Conservation (phyloP, 2,113 vertebrate species). For the Labeo rohita region DNA sequence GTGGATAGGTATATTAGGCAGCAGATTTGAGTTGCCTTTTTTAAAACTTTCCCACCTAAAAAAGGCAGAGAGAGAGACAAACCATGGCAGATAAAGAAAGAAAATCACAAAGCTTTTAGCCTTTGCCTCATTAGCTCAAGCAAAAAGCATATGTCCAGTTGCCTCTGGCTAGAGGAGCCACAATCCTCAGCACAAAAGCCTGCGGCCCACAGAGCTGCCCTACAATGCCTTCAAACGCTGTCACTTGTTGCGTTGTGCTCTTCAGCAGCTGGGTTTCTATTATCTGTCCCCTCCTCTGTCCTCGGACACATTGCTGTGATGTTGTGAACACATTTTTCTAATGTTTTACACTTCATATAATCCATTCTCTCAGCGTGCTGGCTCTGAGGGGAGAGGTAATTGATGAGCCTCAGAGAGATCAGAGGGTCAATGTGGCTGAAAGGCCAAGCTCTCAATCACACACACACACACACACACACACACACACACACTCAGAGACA, state of each 20-base stretch:
- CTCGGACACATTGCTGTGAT: conserved; percentile 80
- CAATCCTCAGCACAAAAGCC: conserved; percentile 81
- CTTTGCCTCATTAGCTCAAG: conserved; percentile 90
- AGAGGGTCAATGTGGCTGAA: conserved; percentile 79
- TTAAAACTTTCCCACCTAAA: conserved; percentile 18
- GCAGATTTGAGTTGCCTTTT: conserved; percentile 10
- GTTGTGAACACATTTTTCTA: conserved; percentile 87
- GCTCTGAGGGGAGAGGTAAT: conserved; percentile 79
- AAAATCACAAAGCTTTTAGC: conserved; percentile 82
- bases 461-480: conserved; percentile 47
- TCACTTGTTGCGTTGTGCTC: conserved; percentile 85
- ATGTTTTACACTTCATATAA: conserved; percentile 98
- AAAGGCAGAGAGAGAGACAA: not conserved
- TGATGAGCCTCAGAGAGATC: conserved; percentile 77
- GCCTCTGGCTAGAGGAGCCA: conserved; percentile 83
- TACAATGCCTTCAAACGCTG: conserved; percentile 87
- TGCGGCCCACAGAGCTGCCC: conserved; percentile 77
- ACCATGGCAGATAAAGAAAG: conserved; percentile 73
- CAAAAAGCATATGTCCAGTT: conserved; percentile 95
- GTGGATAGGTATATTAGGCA: not conserved
- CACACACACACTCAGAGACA: conserved; percentile 45
- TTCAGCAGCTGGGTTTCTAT: conserved; percentile 82
- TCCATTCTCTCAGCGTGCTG: conserved; percentile 82
- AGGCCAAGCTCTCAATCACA: conserved; percentile 81
- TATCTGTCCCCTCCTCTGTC: conserved; percentile 72